Base-by-base conservation (phyloP, 2,888 invertebrate genomes). In the Hirtodrosophila histrioides region DNA sequence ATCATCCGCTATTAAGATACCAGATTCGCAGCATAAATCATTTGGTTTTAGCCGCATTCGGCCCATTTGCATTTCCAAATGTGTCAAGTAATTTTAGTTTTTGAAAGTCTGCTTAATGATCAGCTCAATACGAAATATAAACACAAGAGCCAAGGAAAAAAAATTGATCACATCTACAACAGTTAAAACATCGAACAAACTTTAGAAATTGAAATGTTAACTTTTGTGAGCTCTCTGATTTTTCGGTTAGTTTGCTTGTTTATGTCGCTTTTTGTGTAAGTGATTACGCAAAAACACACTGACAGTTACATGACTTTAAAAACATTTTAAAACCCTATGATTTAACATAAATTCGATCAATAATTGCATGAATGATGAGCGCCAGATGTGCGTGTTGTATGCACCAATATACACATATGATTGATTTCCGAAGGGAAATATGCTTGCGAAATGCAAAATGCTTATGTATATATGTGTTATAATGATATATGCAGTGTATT, bases 301-400 rank as follows among this genome's bases (percentile, higher is more conserved):
- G 78, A 86, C 87, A 83, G 82, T 87, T 86, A 88, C 87, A 82
- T 80, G 87, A 77, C 70, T 70, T 49, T 41, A 41, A 66, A 67
- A 75, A 72, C 69, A 71, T 71, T 65, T 50, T 63, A 56, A 78
- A 77, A 63, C 69, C 69, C 50, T 78, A 63, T 80, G 81, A 82
- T 82, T 88, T 82, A 82, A 82, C 86, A 86, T 60, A 75, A 72
- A 68, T 86, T 86, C 84, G 64, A 72, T 88, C 50, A 86, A 81
- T 81, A 81, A 81, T 83, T 88, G 84, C 67, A 58, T 70, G 86
- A 70, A 75, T 83, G 83, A 64, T 61, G 54, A 50, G 51, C 46
- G 37, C 11, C 35, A 49, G 56, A 54, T 63, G 58, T 84, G 88
- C 66, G 88, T 85, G 63, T 55, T 51, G 54, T 54, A 9, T 40